phyloP scores from a whole-genome alignment of 2,113 vertebrate genomes.

The Xenotilapia leptura region DNA sequence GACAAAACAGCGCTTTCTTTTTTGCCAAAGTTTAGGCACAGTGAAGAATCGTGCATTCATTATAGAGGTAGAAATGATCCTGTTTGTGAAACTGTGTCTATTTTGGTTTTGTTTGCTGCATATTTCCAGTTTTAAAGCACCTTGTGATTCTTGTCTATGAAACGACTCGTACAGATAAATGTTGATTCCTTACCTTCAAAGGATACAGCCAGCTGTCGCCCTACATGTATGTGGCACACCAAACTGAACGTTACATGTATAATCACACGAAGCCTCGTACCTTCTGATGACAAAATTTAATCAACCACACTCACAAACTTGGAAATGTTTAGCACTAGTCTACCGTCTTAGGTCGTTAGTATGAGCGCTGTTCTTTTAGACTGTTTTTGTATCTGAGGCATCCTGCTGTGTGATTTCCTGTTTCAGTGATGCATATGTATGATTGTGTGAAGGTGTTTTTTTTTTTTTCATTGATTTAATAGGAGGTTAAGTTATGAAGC shows the following conservation, averaged over 20 bases:
- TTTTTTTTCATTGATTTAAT: neutral
- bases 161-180: neutral
- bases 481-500: neutral
- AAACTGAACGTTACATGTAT: neutral
- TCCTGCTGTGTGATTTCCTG: neutral
- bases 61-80: neutral
- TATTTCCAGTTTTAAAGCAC: neutral
- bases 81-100: neutral
- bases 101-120: neutral
- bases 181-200: neutral
- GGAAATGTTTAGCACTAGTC: neutral
- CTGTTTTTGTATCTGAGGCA: neutral
- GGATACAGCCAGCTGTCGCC: neutral
- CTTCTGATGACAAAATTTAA: neutral
- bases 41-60: neutral
- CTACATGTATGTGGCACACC: neutral
- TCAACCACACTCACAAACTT: neutral
- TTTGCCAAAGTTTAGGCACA: neutral
- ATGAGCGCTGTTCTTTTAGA: neutral
- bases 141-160: neutral
- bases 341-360: neutral
- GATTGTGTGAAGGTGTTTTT: neutral
- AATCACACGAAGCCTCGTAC: neutral
- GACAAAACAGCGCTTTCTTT: too few species aligned
- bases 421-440: neutral